Percentiles rank a stretch among this genome's conserved stretches.
Evolutionary conservation across 2,888 invertebrate species (phyloP).

Genomic region (Diaphora mendica): DNA sequence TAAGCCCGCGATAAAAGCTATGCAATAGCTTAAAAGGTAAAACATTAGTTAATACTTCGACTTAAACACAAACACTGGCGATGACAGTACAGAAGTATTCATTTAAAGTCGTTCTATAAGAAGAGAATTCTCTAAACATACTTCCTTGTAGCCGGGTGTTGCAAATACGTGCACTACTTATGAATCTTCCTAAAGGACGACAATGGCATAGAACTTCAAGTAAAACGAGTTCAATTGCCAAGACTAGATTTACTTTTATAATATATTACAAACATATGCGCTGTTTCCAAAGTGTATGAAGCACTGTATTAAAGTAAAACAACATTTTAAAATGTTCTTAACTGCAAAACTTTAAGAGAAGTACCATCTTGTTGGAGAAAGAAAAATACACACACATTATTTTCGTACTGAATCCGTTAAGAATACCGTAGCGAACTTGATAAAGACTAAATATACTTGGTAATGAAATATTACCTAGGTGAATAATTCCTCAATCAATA

Average conservation of each 20-base stretch:
- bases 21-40: too few relatives aligned
- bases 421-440: background rate
- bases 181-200: background rate
- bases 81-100: background rate
- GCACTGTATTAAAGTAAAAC: slow-evolving; percentile 15
- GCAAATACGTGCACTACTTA: background rate
- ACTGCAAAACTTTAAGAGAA: slow-evolving; percentile 11
- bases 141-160: background rate
- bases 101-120: background rate
- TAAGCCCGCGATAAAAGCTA: too few relatives aligned
- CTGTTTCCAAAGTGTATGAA: slow-evolving; percentile 9
- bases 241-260: slow-evolving; percentile 8
- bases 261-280: slow-evolving; percentile 17
- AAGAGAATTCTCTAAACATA: background rate
- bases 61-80: background rate
- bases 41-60: background rate
- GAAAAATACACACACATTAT: slow-evolving; percentile 1
- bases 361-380: slow-evolving; percentile 2
- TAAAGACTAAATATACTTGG: background rate
- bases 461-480: background rate
- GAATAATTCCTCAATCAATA: background rate
- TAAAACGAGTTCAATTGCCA: background rate
- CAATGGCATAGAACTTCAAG: background rate
- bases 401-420: background rate
- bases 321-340: slow-evolving; percentile 10